These are phyloP conservation scores for Alsophila aescularia DNA, from an alignment of 2,888 invertebrate genomes.

Conservation along the genomic window DNA sequence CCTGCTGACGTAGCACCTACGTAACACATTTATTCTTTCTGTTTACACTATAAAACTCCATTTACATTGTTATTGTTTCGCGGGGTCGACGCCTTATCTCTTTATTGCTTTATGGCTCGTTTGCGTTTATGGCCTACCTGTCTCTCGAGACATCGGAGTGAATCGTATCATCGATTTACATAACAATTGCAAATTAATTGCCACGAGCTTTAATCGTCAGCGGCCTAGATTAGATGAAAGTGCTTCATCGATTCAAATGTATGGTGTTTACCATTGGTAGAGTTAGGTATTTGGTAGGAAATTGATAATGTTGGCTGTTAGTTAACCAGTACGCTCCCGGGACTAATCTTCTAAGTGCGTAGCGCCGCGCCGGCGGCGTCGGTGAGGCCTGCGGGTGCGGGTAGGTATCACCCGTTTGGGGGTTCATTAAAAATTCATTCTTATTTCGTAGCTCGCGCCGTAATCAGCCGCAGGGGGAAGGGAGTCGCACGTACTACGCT, in stretches of 20 bases:
- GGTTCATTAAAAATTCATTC: constrained; percentile 84
- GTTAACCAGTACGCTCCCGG: constrained; percentile 72
- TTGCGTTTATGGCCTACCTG: constrained; percentile 57
- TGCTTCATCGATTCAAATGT: constrained; percentile 10
- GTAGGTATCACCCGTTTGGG: constrained; percentile 41
- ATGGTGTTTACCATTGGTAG: constrained; percentile 24
- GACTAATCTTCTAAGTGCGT: constrained; percentile 84
- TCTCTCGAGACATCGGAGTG: constrained; percentile 40
- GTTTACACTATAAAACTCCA: constrained; percentile 81
- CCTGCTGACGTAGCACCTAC: constrained; percentile 67
- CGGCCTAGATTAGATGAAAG: constrained; percentile 13
- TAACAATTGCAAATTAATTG: constrained; percentile 38
- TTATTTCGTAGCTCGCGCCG: constrained; percentile 74
- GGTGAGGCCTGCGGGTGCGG: constrained; percentile 28
- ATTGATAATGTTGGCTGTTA: constrained; percentile 57
- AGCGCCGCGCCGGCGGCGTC: constrained; percentile 45
- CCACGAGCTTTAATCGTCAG: constrained; percentile 7
- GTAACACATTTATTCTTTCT: constrained; percentile 75
- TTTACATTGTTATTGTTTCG: constrained; percentile 78
- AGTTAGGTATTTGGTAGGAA: constrained; percentile 46
- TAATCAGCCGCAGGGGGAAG: constrained; percentile 75
- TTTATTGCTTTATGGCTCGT: constrained; percentile 71
- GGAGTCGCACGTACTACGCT: constrained; percentile 56
- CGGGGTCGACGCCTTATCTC: constrained; percentile 77
- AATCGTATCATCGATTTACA: constrained; percentile 29